Evolutionary conservation across 2,113 vertebrate species (phyloP), one percentile per base, ranked within the genome.

Genomic region (Mungos mungo): DNA sequence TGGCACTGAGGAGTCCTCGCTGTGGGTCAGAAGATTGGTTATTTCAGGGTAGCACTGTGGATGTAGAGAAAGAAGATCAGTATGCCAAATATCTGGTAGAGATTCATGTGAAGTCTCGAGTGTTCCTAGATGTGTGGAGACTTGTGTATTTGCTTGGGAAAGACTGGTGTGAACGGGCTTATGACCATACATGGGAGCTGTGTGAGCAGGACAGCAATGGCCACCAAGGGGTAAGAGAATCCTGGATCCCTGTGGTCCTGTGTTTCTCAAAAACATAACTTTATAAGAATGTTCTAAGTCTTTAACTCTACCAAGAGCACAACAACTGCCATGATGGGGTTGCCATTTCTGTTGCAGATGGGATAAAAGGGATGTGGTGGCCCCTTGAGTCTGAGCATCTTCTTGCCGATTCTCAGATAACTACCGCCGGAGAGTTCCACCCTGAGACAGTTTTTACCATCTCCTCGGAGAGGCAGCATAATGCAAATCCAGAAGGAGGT

Each of bases 141-240:
- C 14, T 21, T 41, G 18, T 60, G 11, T 41, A 68, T 66, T 19
- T 90, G 57, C 86, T 41, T 38, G 41, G 14, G 15, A 35, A 2
- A 11, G 13, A 76, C 15, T 65, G 4, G 31, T 66, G 68, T 35
- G 14, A 84, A 63, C 1, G 9, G 19, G 8, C 3, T 8, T 3
- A 9, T 27, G 66, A 72, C 11, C 0, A 0, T 13, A 15, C 35
- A 2, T 35, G 63, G 18, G 19, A n/a, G 7, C 10, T 35, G 7
- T 66, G 8, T 33, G 79, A 65, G 0, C 60, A 47, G 29, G 21
- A 12, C n/a, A 83, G 7, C 12, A 23, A 1, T 13, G 50, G 29
- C 14, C 1, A 0, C 52, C 57, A 41, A 18, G 0, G 0, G 0
- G 14, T n/a, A 27, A 27, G 31, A 65, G 14, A 6, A 21, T 14